These are phyloP conservation scores for Coenonympha glycerion DNA, from an alignment of 2,888 invertebrate genomes.

Conservation along the genomic window DNA sequence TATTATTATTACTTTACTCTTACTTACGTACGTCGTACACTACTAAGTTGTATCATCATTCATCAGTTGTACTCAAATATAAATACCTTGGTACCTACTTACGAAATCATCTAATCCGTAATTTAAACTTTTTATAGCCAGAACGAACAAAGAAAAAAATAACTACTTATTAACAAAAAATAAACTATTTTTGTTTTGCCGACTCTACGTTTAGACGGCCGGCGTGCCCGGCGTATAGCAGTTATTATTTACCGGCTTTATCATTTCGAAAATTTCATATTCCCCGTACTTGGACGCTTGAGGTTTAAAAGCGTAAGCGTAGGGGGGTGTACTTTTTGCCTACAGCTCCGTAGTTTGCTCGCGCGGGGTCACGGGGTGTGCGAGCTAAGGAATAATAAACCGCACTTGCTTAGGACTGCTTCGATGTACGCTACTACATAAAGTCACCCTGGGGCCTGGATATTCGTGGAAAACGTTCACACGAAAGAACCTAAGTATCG, in stretches of 20 bases:
- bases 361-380: conserved; percentile 54
- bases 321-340: conserved; percentile 64
- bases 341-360: conserved; percentile 62
- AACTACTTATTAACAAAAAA: too few species aligned
- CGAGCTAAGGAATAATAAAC: conserved; percentile 71
- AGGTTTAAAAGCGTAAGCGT: conserved; percentile 73
- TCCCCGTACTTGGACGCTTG: conserved; percentile 75
- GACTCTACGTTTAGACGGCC: conserved; percentile 47
- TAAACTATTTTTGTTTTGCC: conserved; percentile 31
- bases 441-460: conserved; percentile 38
- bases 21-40: too few species aligned
- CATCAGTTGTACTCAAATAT: too few species aligned
- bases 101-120: too few species aligned
- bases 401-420: conserved; percentile 53
- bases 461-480: neutral
- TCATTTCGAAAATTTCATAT: conserved; percentile 77
- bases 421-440: conserved; percentile 33
- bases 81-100: too few species aligned
- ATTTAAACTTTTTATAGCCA: neutral
- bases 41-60: too few species aligned
- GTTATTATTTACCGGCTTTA: conserved; percentile 77
- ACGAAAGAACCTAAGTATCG: too few species aligned
- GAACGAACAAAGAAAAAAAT: neutral
- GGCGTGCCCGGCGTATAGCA: conserved; percentile 66
- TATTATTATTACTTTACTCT: too few species aligned